A percentile compares a stretch with the other conserved stretches of the same genome.
phyloP scores from a whole-genome alignment of 1,140 invertebrate species.

The Metaphire vulgaris region DNA sequence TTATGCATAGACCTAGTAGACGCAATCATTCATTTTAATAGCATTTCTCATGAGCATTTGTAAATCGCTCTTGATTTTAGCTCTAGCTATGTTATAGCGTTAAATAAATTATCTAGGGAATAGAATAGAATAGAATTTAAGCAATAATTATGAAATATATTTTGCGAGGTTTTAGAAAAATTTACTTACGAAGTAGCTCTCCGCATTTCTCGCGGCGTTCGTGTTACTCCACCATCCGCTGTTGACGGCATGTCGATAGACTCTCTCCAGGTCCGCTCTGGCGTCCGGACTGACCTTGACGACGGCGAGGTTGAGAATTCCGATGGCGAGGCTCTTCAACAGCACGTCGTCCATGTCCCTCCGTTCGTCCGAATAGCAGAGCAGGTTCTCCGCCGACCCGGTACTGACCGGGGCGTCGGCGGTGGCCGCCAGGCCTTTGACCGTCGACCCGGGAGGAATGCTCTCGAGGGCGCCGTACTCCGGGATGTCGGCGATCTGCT shows the following conservation, averaged over 20 bases:
- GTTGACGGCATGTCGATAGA: conserved; percentile 32
- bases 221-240: conserved; percentile 37
- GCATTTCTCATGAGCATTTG: no score
- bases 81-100: no score
- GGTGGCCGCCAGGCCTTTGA: conserved; percentile 30
- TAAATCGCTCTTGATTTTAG: no score
- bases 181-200: conserved; percentile 42
- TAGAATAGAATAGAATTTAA: no score
- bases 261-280: conserved; percentile 27
- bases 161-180: no score
- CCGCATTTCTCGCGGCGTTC: conserved; percentile 33
- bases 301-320: conserved; percentile 35
- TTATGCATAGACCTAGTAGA: no score
- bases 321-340: conserved; percentile 29
- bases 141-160: no score
- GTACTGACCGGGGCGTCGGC: conserved; percentile 32
- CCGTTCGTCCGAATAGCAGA: conserved; percentile 33
- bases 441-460: conserved; percentile 31
- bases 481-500: conserved; percentile 33
- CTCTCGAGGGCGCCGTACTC: conserved; percentile 34
- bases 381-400: conserved; percentile 36
- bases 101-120: no score
- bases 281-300: conserved; percentile 31
- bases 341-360: conserved; percentile 25
- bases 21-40: no score